Evolutionary conservation across 2,113 vertebrate genomes (phyloP), one percentile per base, ranked within the genome.

Genomic region (Semicossyphus pulcher): DNA sequence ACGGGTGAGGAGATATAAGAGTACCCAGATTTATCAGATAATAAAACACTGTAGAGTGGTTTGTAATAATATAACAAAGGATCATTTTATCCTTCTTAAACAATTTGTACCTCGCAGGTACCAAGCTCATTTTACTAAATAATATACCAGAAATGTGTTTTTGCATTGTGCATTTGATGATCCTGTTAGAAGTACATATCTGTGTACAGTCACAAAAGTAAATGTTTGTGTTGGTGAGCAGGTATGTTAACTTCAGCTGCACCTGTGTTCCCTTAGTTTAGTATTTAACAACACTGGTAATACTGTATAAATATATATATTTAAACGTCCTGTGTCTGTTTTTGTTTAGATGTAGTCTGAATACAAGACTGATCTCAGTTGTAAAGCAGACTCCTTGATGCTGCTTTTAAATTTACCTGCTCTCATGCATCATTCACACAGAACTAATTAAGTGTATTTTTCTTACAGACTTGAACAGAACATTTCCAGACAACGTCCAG

Each of bases 401-500:
- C 34, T 20, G 5, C 21, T 49, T 20, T 64, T 11, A 36, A 39
- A 51, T 21, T 8, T 20, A 8, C 10, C 12, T 48, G 16, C 10
- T 48, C 15, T 57, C 21, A 21, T 36, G 21, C 21, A 49, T 2
- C 14, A 26, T 15, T 31, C 10, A 44, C 39, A 31, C 15, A 18
- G 12, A 5, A 10, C n/a, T 31, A 11, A 32, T 16, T 16, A 39
- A 20, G 2, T 4, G 11, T 39, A 39, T 63, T 14, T 29, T 1
- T 44, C n/a, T 76, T 68, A 37, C 78, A 99, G 98, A 99, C 80
- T 90, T 99, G 88, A 95, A 98, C 93, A 94, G 98, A 89, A 99
- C 98, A 45, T 99, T 99, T 92, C 98, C 98, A 44, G 97, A 99
- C 88, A 99, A 99, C 0, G 61, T 98, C 58, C 89, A 91, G n/a